phyloP scores from a whole-genome alignment of 92 coral and sea anemone genomes.

The Scolanthus callimorphus region DNA sequence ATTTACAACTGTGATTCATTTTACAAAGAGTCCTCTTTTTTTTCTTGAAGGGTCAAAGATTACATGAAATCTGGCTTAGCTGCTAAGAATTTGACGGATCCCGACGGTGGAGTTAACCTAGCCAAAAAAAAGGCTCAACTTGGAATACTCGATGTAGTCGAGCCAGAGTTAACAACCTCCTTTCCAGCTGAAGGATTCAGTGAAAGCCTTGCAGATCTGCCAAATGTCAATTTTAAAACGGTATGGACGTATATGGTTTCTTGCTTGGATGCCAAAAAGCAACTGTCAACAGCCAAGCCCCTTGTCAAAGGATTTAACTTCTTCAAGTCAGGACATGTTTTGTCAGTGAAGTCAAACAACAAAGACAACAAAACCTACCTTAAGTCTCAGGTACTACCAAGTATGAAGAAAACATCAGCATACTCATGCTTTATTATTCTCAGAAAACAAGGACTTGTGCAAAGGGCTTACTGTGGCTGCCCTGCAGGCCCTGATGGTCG shows the following conservation, averaged over 20 bases:
- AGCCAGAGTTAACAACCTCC: neutral
- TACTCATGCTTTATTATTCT: conserved; percentile 27
- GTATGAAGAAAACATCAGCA: conserved; percentile 30
- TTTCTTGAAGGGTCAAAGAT: too few species aligned
- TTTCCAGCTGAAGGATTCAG: conserved; percentile 1
- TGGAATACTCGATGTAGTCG: neutral
- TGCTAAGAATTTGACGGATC: too few species aligned
- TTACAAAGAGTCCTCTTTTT: too few species aligned
- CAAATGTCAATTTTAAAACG: conserved; percentile 8
- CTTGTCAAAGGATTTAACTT: conserved; percentile 28
- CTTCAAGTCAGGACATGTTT: conserved; percentile 31
- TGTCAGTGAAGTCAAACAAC: conserved; percentile 12
- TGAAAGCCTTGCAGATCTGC: neutral
- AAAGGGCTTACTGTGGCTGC: conserved; percentile 38
- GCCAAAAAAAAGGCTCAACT: too few species aligned
- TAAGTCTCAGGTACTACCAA: conserved; percentile 36
- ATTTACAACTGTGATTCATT: too few species aligned
- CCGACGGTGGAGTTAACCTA: too few species aligned
- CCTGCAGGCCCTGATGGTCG: conserved; percentile 33
- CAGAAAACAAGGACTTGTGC: conserved; percentile 12
- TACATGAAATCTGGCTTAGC: too few species aligned
- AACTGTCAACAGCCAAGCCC: conserved; percentile 27
- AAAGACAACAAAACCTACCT: conserved; percentile 19
- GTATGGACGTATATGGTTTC: conserved; percentile 31
- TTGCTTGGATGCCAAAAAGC: conserved; percentile 25